These are phyloP conservation scores for Hydrophis major DNA, from an alignment of 2,797 vertebrate genomes.

Conservation along the genomic window DNA sequence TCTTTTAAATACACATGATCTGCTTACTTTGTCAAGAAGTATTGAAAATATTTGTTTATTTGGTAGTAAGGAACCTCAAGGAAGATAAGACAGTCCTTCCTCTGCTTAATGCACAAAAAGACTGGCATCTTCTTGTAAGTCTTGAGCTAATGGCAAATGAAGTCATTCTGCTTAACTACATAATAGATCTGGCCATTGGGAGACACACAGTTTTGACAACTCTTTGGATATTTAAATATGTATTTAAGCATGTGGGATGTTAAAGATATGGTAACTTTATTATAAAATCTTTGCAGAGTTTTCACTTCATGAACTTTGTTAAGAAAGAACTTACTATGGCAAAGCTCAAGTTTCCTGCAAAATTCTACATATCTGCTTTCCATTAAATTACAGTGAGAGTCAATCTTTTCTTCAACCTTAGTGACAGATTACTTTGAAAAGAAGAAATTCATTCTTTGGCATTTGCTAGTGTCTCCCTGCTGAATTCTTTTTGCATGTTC, in stretches of 20 bases:
- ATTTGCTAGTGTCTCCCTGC: conserved; percentile 36
- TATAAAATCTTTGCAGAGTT: not conserved
- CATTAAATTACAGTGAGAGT: conserved; percentile 12
- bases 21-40: not conserved
- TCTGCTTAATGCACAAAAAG: not conserved
- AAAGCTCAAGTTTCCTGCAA: conserved; percentile 25
- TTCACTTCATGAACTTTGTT: conserved; percentile 1
- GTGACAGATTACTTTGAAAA: conserved; percentile 8
- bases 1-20: not conserved
- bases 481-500: conserved; percentile 36
- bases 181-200: not conserved
- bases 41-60: not conserved
- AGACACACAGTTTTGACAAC: not conserved
- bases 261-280: not conserved
- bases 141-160: not conserved
- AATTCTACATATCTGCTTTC: not conserved
- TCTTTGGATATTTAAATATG: not conserved
- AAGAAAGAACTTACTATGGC: not conserved
- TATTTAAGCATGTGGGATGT: not conserved
- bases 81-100: not conserved
- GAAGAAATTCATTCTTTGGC: conserved; percentile 26
- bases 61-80: not conserved
- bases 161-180: not conserved
- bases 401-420: conserved; percentile 11
- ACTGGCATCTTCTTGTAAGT: not conserved